Evolutionary conservation across 2,113 vertebrate genomes (phyloP), one percentile per base, ranked within the genome.

Genomic region (Anhinga rufa): DNA sequence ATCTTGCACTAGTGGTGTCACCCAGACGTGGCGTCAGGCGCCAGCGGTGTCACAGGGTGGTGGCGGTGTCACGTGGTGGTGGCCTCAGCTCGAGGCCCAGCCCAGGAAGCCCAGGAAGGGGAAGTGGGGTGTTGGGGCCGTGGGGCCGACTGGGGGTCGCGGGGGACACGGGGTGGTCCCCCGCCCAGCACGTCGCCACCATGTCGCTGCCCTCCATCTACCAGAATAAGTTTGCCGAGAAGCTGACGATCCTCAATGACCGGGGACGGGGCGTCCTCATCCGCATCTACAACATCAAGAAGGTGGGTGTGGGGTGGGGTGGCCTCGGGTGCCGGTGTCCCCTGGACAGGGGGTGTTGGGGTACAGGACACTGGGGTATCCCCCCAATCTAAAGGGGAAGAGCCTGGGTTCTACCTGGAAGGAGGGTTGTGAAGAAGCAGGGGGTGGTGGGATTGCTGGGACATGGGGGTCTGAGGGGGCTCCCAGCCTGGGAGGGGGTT

Each of bases 201-300:
- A 98, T 98, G 97, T 92, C 98, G 65, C 92, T 97, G 96, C 90
- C 98, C 78, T 99, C 99, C 93, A 93, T 98, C 40, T 99, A 99
- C 95, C 98, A 99, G 96, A 98, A 99, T 82, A 99, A 99, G 94
- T 97, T 99, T 54, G 99, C 99, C 0, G 99, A 99, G 97, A 99
- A 99, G 94, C 98, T 99, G 90, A 98, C 98, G 40, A 98, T 99
- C 92, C 98, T 99, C 70, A 99, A 99, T 48, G 99, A 99, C 15
- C 97, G 99, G 32, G 99, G 99, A 8, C 98, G 93, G 29, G 99
- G 99, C 6, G 98, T 99, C 90, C 98, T 99, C 34, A 96, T 99
- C 83, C 99, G 99, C 4, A 98, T 99, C 97, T 99, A 99, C 96
- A 97, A 99, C 98, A 99, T 99, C 92, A 99, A 99, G 96, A 99